Evolutionary conservation across 2,113 vertebrate genomes (phyloP), one percentile per base, ranked within the genome.

Genomic region (Aspiorhynchus laticeps): DNA sequence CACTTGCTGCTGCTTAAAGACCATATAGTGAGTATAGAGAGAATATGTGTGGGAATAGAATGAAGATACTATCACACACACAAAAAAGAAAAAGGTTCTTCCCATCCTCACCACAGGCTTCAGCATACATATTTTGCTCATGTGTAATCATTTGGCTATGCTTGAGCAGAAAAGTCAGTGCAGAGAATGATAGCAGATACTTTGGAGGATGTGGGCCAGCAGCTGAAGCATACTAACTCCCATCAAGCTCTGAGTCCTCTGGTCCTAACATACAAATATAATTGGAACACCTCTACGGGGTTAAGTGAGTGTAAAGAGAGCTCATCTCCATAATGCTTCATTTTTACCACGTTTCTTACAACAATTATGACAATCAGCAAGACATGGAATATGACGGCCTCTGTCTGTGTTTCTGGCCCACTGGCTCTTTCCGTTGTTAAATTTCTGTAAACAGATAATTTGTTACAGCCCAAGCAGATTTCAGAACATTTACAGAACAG

Each of bases 231-330:
- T 87, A 80, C 88, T 85, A 76, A 79, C 71, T 80, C 81, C 33
- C 61, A 71, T 87, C 67, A 89, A 85, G 69, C 85, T 69, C 69
- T 71, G 67, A 77, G 59, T 17, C 77, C 48, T 83, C 73, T 83
- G 80, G 76, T 78, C 73, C 84, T 69, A 51, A 74, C 59, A 15
- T 74, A 67, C 53, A 59, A 71, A 63, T 36, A 43, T 51, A 84
- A 86, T 26, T 86, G 80, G 48, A 80, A 84, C 88, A 83, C 65
- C 85, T 69, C 85, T 84, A 33, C 51, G 14, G 38, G 38, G 74
- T 86, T 86, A 88, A 74, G 53, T 79, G 85, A 69, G 36, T 43
- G 10, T 53, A 80, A 80, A 86, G 81, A 88, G 80, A 59, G 53
- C 76, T 89, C 31, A 33, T 75, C 51, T 82, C 65, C 67, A 80